A percentile compares a stretch with the other conserved stretches of the same genome.
Conservation (phyloP, 2,888 invertebrate genomes). For the Harpalus rufipes region DNA sequence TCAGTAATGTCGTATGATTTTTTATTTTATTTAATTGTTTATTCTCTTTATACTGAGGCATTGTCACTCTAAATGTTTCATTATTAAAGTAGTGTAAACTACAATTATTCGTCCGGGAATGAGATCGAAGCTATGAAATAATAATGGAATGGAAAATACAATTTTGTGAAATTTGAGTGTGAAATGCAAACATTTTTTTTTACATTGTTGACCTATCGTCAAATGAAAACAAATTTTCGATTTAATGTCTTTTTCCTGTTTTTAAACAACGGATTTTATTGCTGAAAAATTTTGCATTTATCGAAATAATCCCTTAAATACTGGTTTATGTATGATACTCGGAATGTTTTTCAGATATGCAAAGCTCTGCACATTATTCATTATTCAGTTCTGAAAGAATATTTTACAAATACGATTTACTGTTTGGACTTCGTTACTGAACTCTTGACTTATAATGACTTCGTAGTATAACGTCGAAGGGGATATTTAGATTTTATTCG, state of each 20-base stretch:
- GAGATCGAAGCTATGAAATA: background rate
- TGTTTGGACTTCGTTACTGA: background rate
- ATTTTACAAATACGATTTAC: constrained; percentile 3
- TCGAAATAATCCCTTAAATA: constrained; percentile 22
- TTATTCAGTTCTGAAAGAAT: background rate
- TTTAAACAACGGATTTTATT: constrained; percentile 13
- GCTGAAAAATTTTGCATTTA: constrained; percentile 1
- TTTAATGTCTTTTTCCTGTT: background rate
- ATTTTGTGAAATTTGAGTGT: too few relatives aligned
- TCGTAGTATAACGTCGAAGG: background rate
- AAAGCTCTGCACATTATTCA: constrained; percentile 6
- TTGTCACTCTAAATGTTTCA: background rate
- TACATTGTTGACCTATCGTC: background rate
- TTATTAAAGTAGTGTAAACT: background rate
- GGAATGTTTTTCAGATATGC: background rate
- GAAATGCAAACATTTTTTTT: background rate
- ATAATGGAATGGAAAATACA: too few relatives aligned
- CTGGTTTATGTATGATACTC: constrained; percentile 11
- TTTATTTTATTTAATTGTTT: too few relatives aligned
- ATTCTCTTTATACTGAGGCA: too few relatives aligned
- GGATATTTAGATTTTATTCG: background rate
- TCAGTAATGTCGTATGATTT: too few relatives aligned
- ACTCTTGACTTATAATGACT: constrained; percentile 22
- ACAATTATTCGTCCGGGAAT: background rate
- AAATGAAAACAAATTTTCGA: background rate